phyloP scores from a whole-genome alignment of 2,888 invertebrate species.

The Spicauda simplicius region DNA sequence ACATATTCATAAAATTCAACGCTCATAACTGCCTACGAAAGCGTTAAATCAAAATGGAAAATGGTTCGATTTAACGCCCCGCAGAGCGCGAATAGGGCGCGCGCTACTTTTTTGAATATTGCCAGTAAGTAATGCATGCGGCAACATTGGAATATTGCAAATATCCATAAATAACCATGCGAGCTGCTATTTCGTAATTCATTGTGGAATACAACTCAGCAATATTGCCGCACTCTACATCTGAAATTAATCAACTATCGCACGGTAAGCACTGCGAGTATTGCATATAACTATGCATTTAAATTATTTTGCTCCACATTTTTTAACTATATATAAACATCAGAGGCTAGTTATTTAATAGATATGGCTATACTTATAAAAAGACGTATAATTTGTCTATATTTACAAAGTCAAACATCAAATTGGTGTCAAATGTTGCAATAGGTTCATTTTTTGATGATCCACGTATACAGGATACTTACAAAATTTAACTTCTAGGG shows the following conservation, averaged over 20 bases:
- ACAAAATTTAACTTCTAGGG: too few relatives aligned
- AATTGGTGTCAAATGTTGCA: too few relatives aligned
- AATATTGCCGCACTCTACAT: slow-evolving; percentile 14
- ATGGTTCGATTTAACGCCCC: slow-evolving; percentile 48
- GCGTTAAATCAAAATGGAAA: slow-evolving; percentile 43
- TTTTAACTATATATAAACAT: too few relatives aligned
- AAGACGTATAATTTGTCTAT: too few relatives aligned
- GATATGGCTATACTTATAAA: too few relatives aligned
- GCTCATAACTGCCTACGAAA: slow-evolving; percentile 40
- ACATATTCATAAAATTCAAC: slow-evolving; percentile 42
- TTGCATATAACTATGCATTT: slow-evolving; percentile 4
- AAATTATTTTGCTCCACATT: background rate
- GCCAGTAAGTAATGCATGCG: slow-evolving; percentile 33
- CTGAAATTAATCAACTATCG: slow-evolving; percentile 25
- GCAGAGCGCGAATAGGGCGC: slow-evolving; percentile 43
- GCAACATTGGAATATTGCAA: slow-evolving; percentile 32
- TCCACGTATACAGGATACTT: too few relatives aligned
- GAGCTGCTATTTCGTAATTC: slow-evolving; percentile 27
- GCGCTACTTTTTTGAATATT: slow-evolving; percentile 36
- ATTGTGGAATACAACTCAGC: slow-evolving; percentile 27
- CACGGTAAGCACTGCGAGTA: slow-evolving; percentile 11
- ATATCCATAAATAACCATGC: slow-evolving; percentile 31
- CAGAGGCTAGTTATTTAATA: too few relatives aligned
- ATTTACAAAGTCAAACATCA: too few relatives aligned
- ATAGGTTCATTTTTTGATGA: too few relatives aligned